A percentile compares a stretch with the other conserved stretches of the same genome.
These are phyloP conservation scores for Trinectes maculatus DNA, from an alignment of 2,113 vertebrate species.

Conservation along the genomic window DNA sequence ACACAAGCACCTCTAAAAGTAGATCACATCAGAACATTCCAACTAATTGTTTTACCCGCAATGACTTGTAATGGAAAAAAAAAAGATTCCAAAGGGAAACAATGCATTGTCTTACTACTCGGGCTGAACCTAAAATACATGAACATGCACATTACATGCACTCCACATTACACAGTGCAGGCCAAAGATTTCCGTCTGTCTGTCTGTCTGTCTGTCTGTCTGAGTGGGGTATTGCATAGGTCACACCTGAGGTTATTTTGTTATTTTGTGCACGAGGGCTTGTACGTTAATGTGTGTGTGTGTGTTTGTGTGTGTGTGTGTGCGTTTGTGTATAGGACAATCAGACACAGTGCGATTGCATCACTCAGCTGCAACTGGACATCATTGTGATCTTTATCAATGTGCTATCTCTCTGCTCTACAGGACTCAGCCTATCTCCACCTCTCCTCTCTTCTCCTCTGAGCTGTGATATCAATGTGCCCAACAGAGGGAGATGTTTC, in stretches of 20 bases:
- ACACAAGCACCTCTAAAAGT: conserved; percentile 38
- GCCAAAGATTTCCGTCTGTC: neutral
- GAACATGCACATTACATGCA: conserved; percentile 15
- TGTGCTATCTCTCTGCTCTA: conserved; percentile 51
- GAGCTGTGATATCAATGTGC: conserved; percentile 22
- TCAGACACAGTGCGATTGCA: conserved; percentile 68
- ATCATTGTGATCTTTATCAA: conserved; percentile 78
- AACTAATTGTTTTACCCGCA: conserved; percentile 22
- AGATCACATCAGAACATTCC: conserved; percentile 38
- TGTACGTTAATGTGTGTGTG: conserved; percentile 11
- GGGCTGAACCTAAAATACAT: conserved; percentile 31
- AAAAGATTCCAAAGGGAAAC: conserved; percentile 35
- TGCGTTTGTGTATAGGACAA: conserved; percentile 28
- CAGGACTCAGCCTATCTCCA: conserved; percentile 38
- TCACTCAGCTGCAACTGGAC: conserved; percentile 66
- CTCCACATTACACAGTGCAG: too few relatives aligned
- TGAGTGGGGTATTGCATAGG: conserved; percentile 60
- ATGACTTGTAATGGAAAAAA: conserved; percentile 18
- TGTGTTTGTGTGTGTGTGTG: conserved; percentile 17
- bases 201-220: neutral
- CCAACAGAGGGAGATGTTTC: conserved; percentile 78
- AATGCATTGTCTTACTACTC: conserved; percentile 19
- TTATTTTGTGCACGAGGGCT: too few relatives aligned
- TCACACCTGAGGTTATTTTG: conserved; percentile 65
- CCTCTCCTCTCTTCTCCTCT: conserved; percentile 8